Percentiles rank a stretch among this genome's conserved stretches.
phyloP scores from a whole-genome alignment of 1,140 invertebrate genomes.

The Drosophila kurseongensis region DNA sequence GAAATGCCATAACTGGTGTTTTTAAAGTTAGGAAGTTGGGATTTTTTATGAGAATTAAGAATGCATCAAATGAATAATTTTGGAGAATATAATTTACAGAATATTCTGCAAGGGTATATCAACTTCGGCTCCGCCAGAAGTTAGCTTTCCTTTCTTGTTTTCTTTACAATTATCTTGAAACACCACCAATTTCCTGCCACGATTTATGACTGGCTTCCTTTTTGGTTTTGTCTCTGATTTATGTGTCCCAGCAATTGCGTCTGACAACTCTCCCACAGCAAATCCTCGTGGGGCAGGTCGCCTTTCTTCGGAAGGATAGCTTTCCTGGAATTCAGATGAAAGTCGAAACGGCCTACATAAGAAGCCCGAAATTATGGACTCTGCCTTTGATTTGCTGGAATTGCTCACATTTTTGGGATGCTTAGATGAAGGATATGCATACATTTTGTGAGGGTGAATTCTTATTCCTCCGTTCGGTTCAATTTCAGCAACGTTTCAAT shows the following conservation, averaged over 20 bases:
- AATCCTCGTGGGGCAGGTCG: conserved; percentile 33
- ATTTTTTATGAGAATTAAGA: no score
- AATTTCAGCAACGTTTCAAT: conserved; percentile 27
- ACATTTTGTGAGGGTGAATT: conserved; percentile 17
- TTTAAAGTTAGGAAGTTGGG: no score
- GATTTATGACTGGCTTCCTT: conserved; percentile 34
- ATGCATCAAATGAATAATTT: no score
- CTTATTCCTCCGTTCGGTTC: conserved; percentile 1
- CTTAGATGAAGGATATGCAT: conserved; percentile 32
- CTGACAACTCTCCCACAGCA: conserved; percentile 29
- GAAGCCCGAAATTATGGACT: conserved; percentile 21
- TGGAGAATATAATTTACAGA: no score
- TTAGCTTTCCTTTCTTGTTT: no score
- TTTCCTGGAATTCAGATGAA: conserved; percentile 7
- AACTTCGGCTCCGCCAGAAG: no score
- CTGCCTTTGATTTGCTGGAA: conserved; percentile 23
- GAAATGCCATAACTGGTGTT: no score
- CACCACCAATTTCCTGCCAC: conserved; percentile 13
- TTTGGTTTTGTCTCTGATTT: conserved; percentile 18
- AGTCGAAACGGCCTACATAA: neutral
- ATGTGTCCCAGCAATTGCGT: conserved; percentile 31
- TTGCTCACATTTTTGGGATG: conserved; percentile 12
- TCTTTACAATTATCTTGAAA: conserved; percentile 16
- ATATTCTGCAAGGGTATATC: no score
- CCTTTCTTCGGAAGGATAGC: neutral